Conservation (phyloP, 2,113 vertebrate species). For the Corythornis madagascariensis region DNA sequence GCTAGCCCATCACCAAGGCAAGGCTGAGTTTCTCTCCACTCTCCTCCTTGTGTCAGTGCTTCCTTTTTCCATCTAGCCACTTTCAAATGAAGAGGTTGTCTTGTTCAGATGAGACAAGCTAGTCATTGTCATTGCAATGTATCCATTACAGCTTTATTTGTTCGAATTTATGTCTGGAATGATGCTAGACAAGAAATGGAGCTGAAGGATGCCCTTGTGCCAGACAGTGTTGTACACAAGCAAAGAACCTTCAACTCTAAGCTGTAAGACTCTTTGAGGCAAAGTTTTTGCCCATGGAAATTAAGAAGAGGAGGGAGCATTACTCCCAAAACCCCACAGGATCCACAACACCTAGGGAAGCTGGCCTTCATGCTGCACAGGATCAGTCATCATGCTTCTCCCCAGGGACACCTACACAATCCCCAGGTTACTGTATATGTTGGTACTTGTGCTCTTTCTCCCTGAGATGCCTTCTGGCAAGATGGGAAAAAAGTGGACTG, state of each 20-base stretch:
- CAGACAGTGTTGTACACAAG: background rate
- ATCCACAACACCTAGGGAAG: fast-evolving
- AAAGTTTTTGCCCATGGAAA: background rate
- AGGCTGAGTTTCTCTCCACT: background rate
- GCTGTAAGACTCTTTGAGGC: background rate
- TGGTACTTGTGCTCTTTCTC: background rate
- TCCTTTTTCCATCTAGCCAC: background rate
- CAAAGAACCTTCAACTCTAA: background rate
- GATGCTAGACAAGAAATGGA: background rate
- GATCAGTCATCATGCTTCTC: background rate
- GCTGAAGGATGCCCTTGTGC: background rate
- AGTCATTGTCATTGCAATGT: fast-evolving
- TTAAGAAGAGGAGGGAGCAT: fast-evolving
- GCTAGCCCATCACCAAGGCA: background rate
- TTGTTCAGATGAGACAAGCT: background rate
- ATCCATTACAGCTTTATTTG: background rate
- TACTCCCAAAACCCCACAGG: background rate
- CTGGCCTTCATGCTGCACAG: background rate
- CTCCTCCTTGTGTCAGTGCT: background rate
- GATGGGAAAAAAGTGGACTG: background rate
- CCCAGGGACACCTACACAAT: background rate
- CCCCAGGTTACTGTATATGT: fast-evolving
- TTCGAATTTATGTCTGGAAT: background rate
- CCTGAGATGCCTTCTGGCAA: background rate
- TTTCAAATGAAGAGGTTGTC: background rate